A percentile compares a stretch with the other conserved stretches of the same genome.
Conservation (phyloP, 1,140 invertebrate species). For the Drosophila aff. region DNA sequence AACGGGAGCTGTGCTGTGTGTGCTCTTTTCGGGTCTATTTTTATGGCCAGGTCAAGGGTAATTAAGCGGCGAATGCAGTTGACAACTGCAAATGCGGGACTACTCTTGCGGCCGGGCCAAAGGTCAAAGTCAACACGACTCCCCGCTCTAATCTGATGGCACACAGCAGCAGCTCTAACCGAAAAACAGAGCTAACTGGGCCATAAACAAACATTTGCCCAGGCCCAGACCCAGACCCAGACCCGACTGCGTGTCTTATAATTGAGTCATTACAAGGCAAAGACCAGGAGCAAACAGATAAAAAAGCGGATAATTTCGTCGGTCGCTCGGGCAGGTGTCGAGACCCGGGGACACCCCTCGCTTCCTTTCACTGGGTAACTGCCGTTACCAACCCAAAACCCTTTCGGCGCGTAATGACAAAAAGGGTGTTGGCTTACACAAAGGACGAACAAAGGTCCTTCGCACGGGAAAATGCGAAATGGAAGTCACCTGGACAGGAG, state of each 20-base stretch:
- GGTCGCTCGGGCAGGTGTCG: slow-evolving; percentile 10
- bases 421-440: slow-evolving; percentile 56
- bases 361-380: slow-evolving; percentile 1
- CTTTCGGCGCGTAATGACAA: slow-evolving; percentile 50
- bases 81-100: slow-evolving; percentile 56
- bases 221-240: slow-evolving; percentile 13
- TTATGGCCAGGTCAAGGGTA: slow-evolving; percentile 65
- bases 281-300: slow-evolving; percentile 47
- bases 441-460: slow-evolving; percentile 52
- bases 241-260: slow-evolving; percentile 70
- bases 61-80: slow-evolving; percentile 59
- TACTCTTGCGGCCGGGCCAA: slow-evolving; percentile 40
- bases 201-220: slow-evolving; percentile 70
- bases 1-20: neutral
- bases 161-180: slow-evolving; percentile 65
- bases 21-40: slow-evolving; percentile 30
- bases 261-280: slow-evolving; percentile 73
- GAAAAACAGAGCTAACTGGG: slow-evolving; percentile 49
- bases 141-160: slow-evolving; percentile 68
- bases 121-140: slow-evolving; percentile 72
- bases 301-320: slow-evolving; percentile 35
- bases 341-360: neutral
- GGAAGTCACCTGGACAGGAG: neutral
- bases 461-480: slow-evolving; percentile 21
- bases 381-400: slow-evolving; percentile 37